Percentiles rank a stretch among this genome's conserved stretches.
phyloP scores from a whole-genome alignment of 2,113 vertebrate genomes.

The Rhinichthys klamathensis region DNA sequence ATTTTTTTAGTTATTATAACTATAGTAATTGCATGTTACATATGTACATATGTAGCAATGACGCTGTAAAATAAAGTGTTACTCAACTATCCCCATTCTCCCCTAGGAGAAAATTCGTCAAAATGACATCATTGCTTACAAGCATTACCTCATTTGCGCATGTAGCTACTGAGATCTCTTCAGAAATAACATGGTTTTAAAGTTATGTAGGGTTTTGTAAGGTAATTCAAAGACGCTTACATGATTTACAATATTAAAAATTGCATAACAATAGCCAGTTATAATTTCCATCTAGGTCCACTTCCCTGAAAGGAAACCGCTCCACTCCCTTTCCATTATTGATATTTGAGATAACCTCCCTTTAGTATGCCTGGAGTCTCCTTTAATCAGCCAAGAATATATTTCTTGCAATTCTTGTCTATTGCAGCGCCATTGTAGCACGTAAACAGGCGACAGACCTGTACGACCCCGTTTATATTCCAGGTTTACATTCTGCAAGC shows the following conservation, averaged over 20 bases:
- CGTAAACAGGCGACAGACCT: conserved; percentile 37
- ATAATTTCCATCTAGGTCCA: not conserved
- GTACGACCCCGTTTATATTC: conserved; percentile 38
- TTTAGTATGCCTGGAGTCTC: not conserved
- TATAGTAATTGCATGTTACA: not conserved
- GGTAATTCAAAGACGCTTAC: too few species aligned
- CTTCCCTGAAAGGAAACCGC: not conserved
- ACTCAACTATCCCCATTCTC: not conserved
- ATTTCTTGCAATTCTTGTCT: not conserved
- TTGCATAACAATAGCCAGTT: not conserved
- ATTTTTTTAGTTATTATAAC: not conserved
- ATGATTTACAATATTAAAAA: not conserved
- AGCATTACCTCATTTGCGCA: not conserved
- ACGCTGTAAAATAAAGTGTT: not conserved
- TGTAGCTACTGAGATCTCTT: not conserved
- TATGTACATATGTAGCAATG: not conserved
- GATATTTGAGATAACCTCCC: conserved; percentile 25
- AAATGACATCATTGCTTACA: not conserved
- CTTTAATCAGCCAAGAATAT: not conserved
- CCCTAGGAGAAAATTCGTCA: not conserved
- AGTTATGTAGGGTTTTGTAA: not conserved
- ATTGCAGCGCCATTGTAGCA: not conserved
- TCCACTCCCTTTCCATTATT: conserved; percentile 38
- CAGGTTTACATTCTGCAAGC: conserved; percentile 53
- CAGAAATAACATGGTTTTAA: not conserved